Base-by-base conservation (phyloP, 2,888 invertebrate genomes). In the Tenodera sinensis region DNA sequence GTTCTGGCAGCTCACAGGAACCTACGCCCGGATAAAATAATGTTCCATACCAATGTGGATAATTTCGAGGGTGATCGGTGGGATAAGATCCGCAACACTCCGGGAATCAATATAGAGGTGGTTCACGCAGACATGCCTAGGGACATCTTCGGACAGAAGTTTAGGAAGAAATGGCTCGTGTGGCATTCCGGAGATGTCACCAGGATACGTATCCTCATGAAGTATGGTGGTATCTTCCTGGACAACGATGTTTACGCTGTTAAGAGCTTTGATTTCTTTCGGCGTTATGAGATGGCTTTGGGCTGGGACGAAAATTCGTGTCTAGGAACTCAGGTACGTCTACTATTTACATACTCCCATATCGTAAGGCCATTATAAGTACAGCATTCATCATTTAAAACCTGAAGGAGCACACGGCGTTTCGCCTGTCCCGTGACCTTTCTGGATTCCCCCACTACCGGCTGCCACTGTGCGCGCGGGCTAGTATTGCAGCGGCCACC, bases 181-280 rank as follows among this genome's bases (percentile, higher is more conserved):
- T 93, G 92, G 89, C 93, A 93, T 89, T 91, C 92, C 9, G 92
- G 93, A 12, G 93, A 93, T 91, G 91, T 93, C 7, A 92, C 93
- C 28, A 90, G 93, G 28, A 91, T 93, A 7, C 90, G 91, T 54
- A 91, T 93, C 20, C 91, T 93, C n/a, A 92, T 91, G 91, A 89
- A 91, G 87, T 91, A 92, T 89, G 93, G 93, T 27, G 93, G 93
- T 9, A 93, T 93, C 85, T 93, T 92, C 89, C 91, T 93, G 81
- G 93, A 93, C 89, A 92, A 91, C 42, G 93, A 93, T 90, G 91
- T 92, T 27, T 91, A 92, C 82, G 91, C 93, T n/a, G 91, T 93
- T 14, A 92, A 92, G 84, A 91, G 92, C 7, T 90, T 93, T 84
- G 91, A 93, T 89, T 88, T 91, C 27, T 93, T 92, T 90, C 91